phyloP scores from a whole-genome alignment of 2,888 invertebrate species.

The Mesodorylaimus sp. region DNA sequence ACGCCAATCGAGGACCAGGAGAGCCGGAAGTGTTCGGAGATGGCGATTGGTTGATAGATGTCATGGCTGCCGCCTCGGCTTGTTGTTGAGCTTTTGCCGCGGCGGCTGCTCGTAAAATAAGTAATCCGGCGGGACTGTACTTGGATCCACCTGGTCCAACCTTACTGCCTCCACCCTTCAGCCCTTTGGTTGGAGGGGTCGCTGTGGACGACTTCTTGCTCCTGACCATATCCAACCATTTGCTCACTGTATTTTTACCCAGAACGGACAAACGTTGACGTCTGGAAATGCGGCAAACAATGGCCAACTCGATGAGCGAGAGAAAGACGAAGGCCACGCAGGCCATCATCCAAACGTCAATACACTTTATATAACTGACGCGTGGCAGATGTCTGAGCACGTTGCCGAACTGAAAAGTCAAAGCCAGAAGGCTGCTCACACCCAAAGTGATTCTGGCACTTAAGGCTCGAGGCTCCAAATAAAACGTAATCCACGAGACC shows the following conservation, averaged over 20 bases:
- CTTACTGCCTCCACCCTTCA: too few relatives aligned
- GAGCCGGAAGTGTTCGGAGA: too few relatives aligned
- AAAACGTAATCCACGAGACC: slow-evolving; percentile 29
- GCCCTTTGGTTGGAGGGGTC: not conserved
- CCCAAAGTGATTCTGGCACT: slow-evolving; percentile 29
- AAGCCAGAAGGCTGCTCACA: slow-evolving; percentile 24
- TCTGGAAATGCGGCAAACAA: not conserved
- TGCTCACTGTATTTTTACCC: not conserved
- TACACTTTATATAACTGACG: slow-evolving; percentile 28
- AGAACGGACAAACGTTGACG: not conserved
- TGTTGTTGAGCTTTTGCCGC: too few relatives aligned
- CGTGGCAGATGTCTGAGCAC: slow-evolving; percentile 26
- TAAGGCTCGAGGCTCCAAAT: slow-evolving; percentile 27
- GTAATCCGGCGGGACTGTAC: too few relatives aligned
- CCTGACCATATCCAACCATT: slow-evolving; percentile 3
- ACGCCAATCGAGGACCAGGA: too few relatives aligned
- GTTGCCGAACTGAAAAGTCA: slow-evolving; percentile 30
- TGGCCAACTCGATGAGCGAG: slow-evolving; percentile 5
- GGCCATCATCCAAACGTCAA: slow-evolving; percentile 27
- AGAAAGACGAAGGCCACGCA: slow-evolving; percentile 7
- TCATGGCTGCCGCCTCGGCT: too few relatives aligned
- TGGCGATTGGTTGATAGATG: too few relatives aligned
- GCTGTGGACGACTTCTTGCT: not conserved
- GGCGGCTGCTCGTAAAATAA: too few relatives aligned
- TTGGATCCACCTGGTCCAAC: too few relatives aligned